phyloP scores from a whole-genome alignment of 2,888 invertebrate species.

The Drosophila sordidapex region DNA sequence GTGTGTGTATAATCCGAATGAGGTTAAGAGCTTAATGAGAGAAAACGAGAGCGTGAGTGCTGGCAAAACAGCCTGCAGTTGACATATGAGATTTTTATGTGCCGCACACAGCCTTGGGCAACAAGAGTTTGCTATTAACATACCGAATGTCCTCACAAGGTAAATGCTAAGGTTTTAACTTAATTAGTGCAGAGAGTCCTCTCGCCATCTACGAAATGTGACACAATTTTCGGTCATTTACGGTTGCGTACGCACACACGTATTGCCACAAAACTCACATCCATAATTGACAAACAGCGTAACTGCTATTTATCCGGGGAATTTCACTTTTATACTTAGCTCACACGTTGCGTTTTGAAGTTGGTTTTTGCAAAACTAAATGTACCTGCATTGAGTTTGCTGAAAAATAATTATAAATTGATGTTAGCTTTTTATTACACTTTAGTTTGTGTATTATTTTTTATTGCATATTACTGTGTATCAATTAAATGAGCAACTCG shows the following conservation, averaged over 20 bases:
- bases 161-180: conserved; percentile 77
- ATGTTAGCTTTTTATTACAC: not conserved
- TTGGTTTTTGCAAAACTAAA: not conserved
- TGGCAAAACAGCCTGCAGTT: conserved; percentile 62
- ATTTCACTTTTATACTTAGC: not conserved
- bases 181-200: conserved; percentile 66
- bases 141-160: conserved; percentile 57
- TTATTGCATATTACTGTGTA: not conserved
- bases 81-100: conserved; percentile 80
- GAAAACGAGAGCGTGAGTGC: conserved; percentile 17
- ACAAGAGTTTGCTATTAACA: conserved; percentile 74
- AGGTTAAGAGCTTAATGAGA: conserved; percentile 79
- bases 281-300: conserved; percentile 39
- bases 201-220: conserved; percentile 56
- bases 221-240: conserved; percentile 57
- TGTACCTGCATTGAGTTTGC: not conserved
- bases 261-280: conserved; percentile 15
- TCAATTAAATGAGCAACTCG: not conserved
- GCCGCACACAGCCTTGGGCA: conserved; percentile 40
- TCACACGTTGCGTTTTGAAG: not conserved
- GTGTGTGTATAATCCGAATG: conserved; percentile 44
- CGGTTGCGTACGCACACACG: conserved; percentile 2
- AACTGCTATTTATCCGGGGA: conserved; percentile 18
- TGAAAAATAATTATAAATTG: not conserved
- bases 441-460: no score